Percentiles rank a stretch among this genome's conserved stretches.
phyloP scores from a whole-genome alignment of 2,888 invertebrate species.

The Archaeoteleia sp. region DNA sequence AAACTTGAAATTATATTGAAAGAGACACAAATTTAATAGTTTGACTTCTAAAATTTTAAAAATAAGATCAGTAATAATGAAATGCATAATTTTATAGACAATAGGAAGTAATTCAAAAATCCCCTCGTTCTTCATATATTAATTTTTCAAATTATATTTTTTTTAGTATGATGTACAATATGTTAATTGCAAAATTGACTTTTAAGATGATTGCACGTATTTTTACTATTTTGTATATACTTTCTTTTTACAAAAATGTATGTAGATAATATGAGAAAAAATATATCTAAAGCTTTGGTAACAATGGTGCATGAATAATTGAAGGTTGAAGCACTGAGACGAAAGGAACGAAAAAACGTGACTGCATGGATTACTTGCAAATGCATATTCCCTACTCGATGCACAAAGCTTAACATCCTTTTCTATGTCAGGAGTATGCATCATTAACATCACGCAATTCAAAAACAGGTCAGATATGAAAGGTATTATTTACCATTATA shows the following conservation, averaged over 20 bases:
- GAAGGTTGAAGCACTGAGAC: constrained; percentile 31
- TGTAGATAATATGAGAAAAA: background rate
- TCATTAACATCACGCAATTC: constrained; percentile 27
- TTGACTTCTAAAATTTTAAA: too few relatives aligned
- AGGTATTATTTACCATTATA: too few relatives aligned
- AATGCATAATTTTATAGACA: too few relatives aligned
- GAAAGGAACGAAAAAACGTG: constrained; percentile 24
- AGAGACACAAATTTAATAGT: too few relatives aligned
- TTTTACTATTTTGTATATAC: background rate
- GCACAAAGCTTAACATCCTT: constrained; percentile 24
- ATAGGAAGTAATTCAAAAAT: too few relatives aligned
- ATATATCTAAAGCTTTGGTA: constrained; percentile 22
- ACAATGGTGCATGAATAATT: constrained; percentile 35
- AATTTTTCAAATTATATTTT: too few relatives aligned
- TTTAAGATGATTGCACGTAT: constrained; percentile 1
- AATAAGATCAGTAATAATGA: too few relatives aligned
- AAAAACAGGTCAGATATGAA: constrained; percentile 22
- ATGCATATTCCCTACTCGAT: constrained; percentile 23
- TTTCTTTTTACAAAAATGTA: background rate
- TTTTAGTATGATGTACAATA: too few relatives aligned
- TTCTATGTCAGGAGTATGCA: constrained; percentile 10
- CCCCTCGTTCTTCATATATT: too few relatives aligned
- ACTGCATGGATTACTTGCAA: constrained; percentile 15
- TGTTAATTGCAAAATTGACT: too few relatives aligned
- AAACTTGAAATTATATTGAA: too few relatives aligned